Evolutionary conservation across 2,113 vertebrate species (phyloP), one percentile per base, ranked within the genome.

Genomic region (Cryptotis parvus): DNA sequence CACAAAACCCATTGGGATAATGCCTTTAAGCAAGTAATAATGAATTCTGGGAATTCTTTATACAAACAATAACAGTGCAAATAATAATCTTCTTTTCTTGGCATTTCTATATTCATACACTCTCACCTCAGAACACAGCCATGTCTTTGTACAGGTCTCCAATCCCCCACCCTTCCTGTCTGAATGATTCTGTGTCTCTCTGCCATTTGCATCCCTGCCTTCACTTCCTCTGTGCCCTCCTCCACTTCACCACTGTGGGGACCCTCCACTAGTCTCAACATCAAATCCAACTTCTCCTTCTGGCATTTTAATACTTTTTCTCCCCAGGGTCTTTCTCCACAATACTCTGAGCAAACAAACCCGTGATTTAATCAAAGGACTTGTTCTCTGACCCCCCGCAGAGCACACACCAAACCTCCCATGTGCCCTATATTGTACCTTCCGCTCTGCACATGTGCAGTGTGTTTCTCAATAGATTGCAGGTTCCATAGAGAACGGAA

Each of bases 1-100:
- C 39, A 92, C n/a, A 86, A 69, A 88, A 77, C 35, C 37, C 39
- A 76, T 73, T 76, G 75, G 22, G 43, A 37, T 61, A 63, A 85
- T 37, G 52, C 3, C 74, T 80, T 6, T 72, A 93, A 82, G 69
- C 58, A 65, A 87, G 33, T 94, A 27, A 77, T 27, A 83, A 31
- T 45, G 20, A 87, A 20, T 84, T 87, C 37, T 49, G 29, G 12
- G n/a, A 61, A 74, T 73, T 31, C 11, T 83, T 22, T 31, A 68
- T 87, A 73, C 33, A 58, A 78, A 65, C 39, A 77, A 41, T 31
- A 33, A n/a, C 61, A 43, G 49, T 11, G 37, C 3, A 84, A 63
- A 79, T 14, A 65, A 74, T 31, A 58, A 66, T 55, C 74, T 43
- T 2, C 3, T 86, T 49, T 91, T 78, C 20, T 41, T 61, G 41